Evolutionary conservation across 2,113 vertebrate species (phyloP).

Genomic region (Coreoperca whiteheadi): DNA sequence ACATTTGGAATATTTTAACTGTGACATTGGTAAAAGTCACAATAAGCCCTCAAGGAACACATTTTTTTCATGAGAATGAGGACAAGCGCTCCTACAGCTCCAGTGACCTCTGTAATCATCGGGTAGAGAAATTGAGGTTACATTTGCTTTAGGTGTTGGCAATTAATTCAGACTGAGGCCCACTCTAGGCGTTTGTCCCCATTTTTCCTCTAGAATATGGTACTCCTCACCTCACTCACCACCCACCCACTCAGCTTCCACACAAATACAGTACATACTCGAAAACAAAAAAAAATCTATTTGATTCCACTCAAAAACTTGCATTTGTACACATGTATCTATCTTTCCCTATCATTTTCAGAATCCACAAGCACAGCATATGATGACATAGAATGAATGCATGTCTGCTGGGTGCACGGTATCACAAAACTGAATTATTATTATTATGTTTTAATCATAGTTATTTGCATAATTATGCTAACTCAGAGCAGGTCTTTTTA

Average conservation of each 20-base stretch:
- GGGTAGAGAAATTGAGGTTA: conserved; percentile 64
- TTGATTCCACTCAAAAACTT: conserved; percentile 6
- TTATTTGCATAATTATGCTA: not conserved
- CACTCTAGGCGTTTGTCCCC: conserved; percentile 56
- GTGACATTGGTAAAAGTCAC: conserved; percentile 79
- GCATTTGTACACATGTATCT: conserved; percentile 19
- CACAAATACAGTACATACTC: conserved; percentile 13
- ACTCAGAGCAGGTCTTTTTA: not conserved
- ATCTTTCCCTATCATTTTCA: not conserved
- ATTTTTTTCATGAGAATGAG: conserved; percentile 57
- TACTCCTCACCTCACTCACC: conserved; percentile 16
- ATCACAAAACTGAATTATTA: not conserved
- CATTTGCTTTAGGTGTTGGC: conserved; percentile 75
- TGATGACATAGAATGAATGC: not conserved
- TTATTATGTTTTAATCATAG: not conserved
- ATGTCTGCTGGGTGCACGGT: not conserved
- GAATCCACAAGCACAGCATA: conserved; percentile 9
- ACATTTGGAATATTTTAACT: conserved; percentile 57
- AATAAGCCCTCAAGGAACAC: conserved; percentile 60
- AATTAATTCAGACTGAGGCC: conserved; percentile 68
- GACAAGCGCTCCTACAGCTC: conserved; percentile 65
- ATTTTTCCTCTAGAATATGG: conserved; percentile 47
- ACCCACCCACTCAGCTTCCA: conserved; percentile 13
- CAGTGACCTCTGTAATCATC: conserved; percentile 72
- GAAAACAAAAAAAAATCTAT: conserved; percentile 32